phyloP scores from a whole-genome alignment of 2,888 invertebrate species.

The Cryptus armator region DNA sequence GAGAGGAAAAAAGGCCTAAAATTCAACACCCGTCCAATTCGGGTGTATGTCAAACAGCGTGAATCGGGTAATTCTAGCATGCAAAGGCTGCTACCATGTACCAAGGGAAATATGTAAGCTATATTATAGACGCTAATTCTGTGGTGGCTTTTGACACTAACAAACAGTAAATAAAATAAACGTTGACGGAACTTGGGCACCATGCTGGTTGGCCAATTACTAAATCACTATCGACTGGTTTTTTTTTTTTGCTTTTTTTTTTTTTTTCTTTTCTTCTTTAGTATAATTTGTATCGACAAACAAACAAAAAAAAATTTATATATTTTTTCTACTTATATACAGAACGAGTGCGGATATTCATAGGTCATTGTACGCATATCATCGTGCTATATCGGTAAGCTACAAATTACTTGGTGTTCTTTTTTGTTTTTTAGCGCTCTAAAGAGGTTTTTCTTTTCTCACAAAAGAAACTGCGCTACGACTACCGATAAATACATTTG shows the following conservation, averaged over 20 bases:
- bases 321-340: conserved; percentile 51
- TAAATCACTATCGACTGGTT: conserved; percentile 47
- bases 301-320: conserved; percentile 19
- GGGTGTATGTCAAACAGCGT: conserved; percentile 67
- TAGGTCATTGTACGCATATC: conserved; percentile 63
- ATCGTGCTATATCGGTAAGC: conserved; percentile 60
- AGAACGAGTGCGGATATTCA: conserved; percentile 66
- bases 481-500: conserved; percentile 50
- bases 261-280: not conserved
- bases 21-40: conserved; percentile 53
- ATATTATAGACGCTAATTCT: conserved; percentile 73
- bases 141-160: conserved; percentile 74
- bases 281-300: conserved; percentile 35
- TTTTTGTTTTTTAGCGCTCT: conserved; percentile 20
- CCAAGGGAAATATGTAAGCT: conserved; percentile 75
- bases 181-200: conserved; percentile 62
- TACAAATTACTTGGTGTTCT: conserved; percentile 40
- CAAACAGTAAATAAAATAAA: conserved; percentile 65
- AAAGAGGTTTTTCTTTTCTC: conserved; percentile 27
- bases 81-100: conserved; percentile 82
- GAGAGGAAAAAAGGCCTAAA: conserved; percentile 18
- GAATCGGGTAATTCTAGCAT: conserved; percentile 77
- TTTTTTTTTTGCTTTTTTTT: not conserved
- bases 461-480: conserved; percentile 50
- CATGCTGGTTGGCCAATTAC: conserved; percentile 66